Evolutionary conservation across 2,797 vertebrate species (phyloP).

Genomic region (Rhyacichthys aspro): DNA sequence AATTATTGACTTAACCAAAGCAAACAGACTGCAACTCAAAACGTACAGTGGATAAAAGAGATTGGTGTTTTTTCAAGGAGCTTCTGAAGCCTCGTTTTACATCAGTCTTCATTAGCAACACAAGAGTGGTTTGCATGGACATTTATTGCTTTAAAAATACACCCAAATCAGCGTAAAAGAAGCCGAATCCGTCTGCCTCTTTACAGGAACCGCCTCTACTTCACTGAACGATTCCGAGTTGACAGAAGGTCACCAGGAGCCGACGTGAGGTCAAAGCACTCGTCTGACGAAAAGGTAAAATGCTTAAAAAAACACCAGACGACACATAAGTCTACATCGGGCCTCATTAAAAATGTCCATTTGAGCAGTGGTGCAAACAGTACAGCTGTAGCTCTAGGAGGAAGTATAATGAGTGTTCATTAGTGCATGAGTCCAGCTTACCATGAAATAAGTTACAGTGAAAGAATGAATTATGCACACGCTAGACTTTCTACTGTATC

Average conservation of each 20-base stretch:
- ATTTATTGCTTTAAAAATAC: no score
- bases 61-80: no score
- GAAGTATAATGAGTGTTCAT: slow-evolving; percentile 47
- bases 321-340: slow-evolving; percentile 5
- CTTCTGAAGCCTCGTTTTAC: no score
- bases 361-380: slow-evolving; percentile 31
- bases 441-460: slow-evolving; percentile 23
- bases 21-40: no score
- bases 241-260: neutral
- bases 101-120: no score
- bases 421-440: slow-evolving; percentile 30
- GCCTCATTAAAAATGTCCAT: slow-evolving; percentile 45
- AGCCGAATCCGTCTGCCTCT: no score
- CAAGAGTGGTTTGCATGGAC: no score
- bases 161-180: no score
- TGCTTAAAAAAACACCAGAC: slow-evolving; percentile 16
- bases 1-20: no score
- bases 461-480: slow-evolving; percentile 35
- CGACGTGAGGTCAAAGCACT: neutral
- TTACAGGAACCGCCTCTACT: no score
- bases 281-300: slow-evolving; percentile 6
- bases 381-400: slow-evolving; percentile 43
- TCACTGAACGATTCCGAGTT: neutral
- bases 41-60: no score
- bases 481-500: neutral